Evolutionary conservation across 2,888 invertebrate species (phyloP).

Genomic region (Atrina japonica): DNA sequence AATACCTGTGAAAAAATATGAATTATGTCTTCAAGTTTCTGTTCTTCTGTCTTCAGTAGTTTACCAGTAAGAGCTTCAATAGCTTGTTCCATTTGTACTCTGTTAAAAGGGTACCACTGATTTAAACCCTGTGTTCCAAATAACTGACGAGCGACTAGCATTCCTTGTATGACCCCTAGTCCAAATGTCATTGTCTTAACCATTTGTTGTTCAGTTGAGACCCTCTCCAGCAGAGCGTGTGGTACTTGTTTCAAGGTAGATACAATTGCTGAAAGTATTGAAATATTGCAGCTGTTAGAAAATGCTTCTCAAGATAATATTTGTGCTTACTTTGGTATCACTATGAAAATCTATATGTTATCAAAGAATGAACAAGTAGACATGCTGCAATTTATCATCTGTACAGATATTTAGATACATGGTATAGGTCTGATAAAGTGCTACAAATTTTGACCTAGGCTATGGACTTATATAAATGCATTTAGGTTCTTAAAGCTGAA

Average conservation of each 20-base stretch:
- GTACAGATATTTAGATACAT: too few relatives aligned
- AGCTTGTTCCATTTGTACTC: conserved; percentile 48
- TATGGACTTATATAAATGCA: too few relatives aligned
- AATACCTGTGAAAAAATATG: conserved; percentile 41
- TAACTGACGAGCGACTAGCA: conserved; percentile 73
- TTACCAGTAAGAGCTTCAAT: conserved; percentile 32
- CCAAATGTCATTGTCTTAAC: conserved; percentile 66
- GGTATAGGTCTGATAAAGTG: too few relatives aligned
- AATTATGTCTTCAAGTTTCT: conserved; percentile 37
- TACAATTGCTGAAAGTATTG: conserved; percentile 67
- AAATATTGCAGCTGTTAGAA: too few relatives aligned
- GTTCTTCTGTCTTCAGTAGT: conserved; percentile 52
- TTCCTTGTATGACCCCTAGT: conserved; percentile 72
- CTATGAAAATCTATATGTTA: too few relatives aligned
- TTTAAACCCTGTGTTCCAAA: conserved; percentile 75
- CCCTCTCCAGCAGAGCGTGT: conserved; percentile 56
- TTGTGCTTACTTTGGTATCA: too few relatives aligned
- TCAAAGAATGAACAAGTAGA: too few relatives aligned
- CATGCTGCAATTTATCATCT: too few relatives aligned
- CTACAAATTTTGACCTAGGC: too few relatives aligned
- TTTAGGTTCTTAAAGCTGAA: too few relatives aligned
- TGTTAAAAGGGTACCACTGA: conserved; percentile 74
- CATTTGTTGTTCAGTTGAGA: conserved; percentile 55
- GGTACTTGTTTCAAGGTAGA: conserved; percentile 68
- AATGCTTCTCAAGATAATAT: too few relatives aligned